Base-by-base conservation (phyloP, 2,113 vertebrate genomes). In the Poecilia latipinna region DNA sequence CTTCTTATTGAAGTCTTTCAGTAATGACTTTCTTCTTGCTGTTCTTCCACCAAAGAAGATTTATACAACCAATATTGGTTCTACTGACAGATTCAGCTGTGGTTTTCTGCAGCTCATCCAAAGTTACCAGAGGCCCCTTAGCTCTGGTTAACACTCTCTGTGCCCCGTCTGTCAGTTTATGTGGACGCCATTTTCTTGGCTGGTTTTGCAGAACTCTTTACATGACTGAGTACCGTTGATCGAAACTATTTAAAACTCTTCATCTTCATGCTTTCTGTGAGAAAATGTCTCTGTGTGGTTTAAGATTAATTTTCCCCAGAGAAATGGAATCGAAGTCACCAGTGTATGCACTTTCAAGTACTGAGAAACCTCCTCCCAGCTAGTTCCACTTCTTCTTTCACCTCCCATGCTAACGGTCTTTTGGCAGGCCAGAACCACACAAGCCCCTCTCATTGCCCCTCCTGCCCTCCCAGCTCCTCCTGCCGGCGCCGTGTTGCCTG, bases 301-400 rank as follows among this genome's bases (percentile, higher is more conserved):
- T 48, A 3, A 48, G 4, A 0, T 19, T 67, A 4, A 70, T 54
- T 65, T 81, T 76, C 33, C 70, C 29, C 24, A 29, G 67, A 74
- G 37, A 63, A 61, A 48, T 28, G 10, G 37, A 19, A 60, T 17
- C 26, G n/a, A 26, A 54, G 15, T 2, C n/a, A 57, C 63, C n/a
- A 33, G 57, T 63, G 13, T 74, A 6, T 78, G 29, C 66, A 33
- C 42, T 80, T 77, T 77, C 39, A 74, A 26, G 22, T 78, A 35
- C 39, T 65, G 29, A 66, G 74, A 84, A 82, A 84, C 65, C 68
- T 71, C 54, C 24, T 67, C 71, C 70, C 1, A 7, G 1, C 65
- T 31, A 60, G 67, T 78, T 82, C 63, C 72, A 80, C 32, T 87
- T 84, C 76, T 79, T 65, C 68, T 85, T 84, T 82, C 70, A 63